These are phyloP conservation scores for Choloepus hoffmanni DNA, from an alignment of 2,113 vertebrate species.

Conservation along the genomic window DNA sequence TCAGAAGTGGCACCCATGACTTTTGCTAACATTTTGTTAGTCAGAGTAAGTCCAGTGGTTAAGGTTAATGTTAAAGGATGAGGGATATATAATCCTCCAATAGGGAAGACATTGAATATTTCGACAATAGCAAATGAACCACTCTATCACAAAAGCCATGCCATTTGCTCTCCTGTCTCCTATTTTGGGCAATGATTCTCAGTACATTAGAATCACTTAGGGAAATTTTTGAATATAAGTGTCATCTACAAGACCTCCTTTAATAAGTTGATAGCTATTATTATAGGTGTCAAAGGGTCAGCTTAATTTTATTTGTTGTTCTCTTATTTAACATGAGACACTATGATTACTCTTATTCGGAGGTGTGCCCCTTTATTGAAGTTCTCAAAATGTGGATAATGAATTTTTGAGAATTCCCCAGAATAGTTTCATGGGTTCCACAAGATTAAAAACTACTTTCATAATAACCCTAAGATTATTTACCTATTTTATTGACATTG, in stretches of 20 bases:
- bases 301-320: background rate
- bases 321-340: background rate
- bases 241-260: background rate
- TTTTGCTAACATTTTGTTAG: background rate
- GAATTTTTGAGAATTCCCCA: background rate
- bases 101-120: background rate
- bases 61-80: background rate
- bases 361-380: background rate
- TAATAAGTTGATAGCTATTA: background rate
- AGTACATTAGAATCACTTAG: background rate
- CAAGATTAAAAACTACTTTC: background rate
- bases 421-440: background rate
- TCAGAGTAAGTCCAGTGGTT: background rate
- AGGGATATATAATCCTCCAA: background rate
- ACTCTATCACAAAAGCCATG: background rate
- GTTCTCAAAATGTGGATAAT: background rate
- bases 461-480: background rate
- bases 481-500: background rate
- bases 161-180: background rate
- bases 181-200: background rate
- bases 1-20: background rate
- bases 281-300: background rate
- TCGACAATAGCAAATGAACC: background rate
- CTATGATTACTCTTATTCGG: background rate
- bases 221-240: background rate